Base-by-base conservation (phyloP, 2,888 invertebrate species). In the Blera fallax region DNA sequence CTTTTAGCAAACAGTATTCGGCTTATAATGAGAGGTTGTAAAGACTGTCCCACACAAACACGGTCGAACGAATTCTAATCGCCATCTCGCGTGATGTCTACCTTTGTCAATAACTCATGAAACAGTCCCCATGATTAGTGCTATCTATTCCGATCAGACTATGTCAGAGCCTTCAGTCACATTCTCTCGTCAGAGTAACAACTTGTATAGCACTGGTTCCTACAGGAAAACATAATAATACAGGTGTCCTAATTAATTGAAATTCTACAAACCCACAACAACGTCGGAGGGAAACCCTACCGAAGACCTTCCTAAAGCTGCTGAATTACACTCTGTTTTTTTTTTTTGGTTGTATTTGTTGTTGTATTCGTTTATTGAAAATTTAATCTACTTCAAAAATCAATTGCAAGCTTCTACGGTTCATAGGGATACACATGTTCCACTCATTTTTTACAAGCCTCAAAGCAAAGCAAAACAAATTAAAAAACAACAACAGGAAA, bases 381-480 rank as follows among this genome's bases (percentile, higher is more conserved):
- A 34, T 69, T 48, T 14, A 21, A 72, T 62, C 54, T 79, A 83
- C 65, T 60, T 52, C 16, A 62, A 37, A 56, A 72, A 58, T 52
- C 29, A 79, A 72, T 45, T 64, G 60, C 72, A 79, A 84, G 79
- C 83, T 79, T 69, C 56, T 74, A 84, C 83, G 32, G 11, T 37
- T 54, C 58, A 50, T 32, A 32, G 67, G 27, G 60, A 8, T 37
- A n/a, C n/a, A n/a, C n/a, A 64, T 62, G 21, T 52, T 79, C 32
- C 62, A 50, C 62, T 73, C 29, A 48, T 64, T 56, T 79, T 67
- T 27, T 34, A 70, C 56, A 84, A 84, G 84, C 84, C 52, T 84
- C 58, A 73, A 74, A 84, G 84, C 84, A 80, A 84, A 84, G 80
- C 80, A 14, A 40, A 79, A 48, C 45, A 16, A 73, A 45, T 50